A percentile compares a stretch with the other conserved stretches of the same genome.
Evolutionary conservation across 2,888 invertebrate genomes (phyloP).

Genomic region (Cryptus viduatorius): DNA sequence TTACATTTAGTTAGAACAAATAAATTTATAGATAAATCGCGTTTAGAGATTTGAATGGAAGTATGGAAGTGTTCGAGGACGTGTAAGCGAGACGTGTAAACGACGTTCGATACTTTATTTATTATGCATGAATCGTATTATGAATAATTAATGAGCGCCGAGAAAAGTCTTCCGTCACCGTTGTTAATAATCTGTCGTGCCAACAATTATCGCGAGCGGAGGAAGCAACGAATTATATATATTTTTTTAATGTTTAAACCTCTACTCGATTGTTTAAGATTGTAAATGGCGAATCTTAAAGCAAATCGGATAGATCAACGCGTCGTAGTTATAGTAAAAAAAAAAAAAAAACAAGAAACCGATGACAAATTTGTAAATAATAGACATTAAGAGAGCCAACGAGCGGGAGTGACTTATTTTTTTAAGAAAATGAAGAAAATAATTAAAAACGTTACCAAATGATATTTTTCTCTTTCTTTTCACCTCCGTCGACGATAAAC

Average conservation of each 20-base stretch:
- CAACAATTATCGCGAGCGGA: constrained; percentile 7
- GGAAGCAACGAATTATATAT: background rate
- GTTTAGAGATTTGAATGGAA: background rate
- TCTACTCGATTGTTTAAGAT: constrained; percentile 13
- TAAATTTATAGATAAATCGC: constrained; percentile 25
- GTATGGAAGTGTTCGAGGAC: background rate
- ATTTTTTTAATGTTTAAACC: constrained; percentile 12
- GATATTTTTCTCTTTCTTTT: background rate
- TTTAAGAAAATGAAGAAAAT: constrained; percentile 55
- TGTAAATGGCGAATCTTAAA: constrained; percentile 51
- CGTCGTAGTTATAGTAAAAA: background rate
- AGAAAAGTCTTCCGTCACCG: constrained; percentile 3
- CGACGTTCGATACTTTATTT: constrained; percentile 35
- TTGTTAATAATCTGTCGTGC: constrained; percentile 6
- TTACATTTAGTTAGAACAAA: constrained; percentile 22
- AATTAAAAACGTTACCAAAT: constrained; percentile 18
- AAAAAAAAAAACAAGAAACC: background rate
- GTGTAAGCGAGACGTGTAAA: background rate
- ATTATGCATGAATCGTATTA: constrained; percentile 30
- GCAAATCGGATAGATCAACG: constrained; percentile 34
- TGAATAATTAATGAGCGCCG: constrained; percentile 22
- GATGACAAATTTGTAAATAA: constrained; percentile 68
- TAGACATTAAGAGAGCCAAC: constrained; percentile 65
- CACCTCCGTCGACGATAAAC: constrained; percentile 12
- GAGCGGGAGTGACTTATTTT: constrained; percentile 73